A percentile compares a stretch with the other conserved stretches of the same genome.
Evolutionary conservation across 1,140 invertebrate species (phyloP).

Genomic region (Dendrolimus kikuchii): DNA sequence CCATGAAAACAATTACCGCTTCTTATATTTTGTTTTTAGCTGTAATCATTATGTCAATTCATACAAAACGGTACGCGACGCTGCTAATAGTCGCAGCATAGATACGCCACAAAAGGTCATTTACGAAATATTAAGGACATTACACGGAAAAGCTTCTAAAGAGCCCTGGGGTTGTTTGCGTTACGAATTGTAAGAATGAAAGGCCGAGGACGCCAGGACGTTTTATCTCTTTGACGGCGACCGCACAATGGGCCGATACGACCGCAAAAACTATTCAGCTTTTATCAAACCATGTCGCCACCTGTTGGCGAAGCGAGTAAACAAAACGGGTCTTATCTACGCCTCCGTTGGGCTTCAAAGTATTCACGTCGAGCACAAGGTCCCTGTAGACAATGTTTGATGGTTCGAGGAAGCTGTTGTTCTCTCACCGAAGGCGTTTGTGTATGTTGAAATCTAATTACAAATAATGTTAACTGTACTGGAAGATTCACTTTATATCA

Average conservation of each 20-base stretch:
- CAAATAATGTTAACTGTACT: too few species aligned
- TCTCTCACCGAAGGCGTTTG: too few species aligned
- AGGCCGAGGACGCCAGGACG: conserved; percentile 3
- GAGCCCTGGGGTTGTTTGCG: conserved; percentile 12
- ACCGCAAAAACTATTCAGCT: conserved; percentile 20
- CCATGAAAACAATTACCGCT: too few species aligned
- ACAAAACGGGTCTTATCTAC: conserved; percentile 10
- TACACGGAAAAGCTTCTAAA: conserved; percentile 27
- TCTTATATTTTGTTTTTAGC: too few species aligned
- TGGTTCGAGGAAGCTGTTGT: too few species aligned
- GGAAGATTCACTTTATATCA: too few species aligned
- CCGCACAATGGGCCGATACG: conserved; percentile 15
- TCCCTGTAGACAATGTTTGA: too few species aligned
- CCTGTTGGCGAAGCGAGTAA: conserved; percentile 14
- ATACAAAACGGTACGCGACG: too few species aligned
- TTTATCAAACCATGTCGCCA: conserved; percentile 13
- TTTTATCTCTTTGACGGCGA: conserved; percentile 13
- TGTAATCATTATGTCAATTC: too few species aligned
- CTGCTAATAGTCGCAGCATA: not conserved
- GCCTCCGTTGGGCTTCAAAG: conserved; percentile 1
- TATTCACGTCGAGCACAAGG: too few species aligned
- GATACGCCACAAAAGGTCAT: conserved; percentile 12
- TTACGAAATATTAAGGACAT: conserved; percentile 27
- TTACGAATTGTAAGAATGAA: conserved; percentile 12
- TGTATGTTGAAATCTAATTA: too few species aligned